Evolutionary conservation across 2,113 vertebrate genomes (phyloP), one percentile per base, ranked within the genome.

Genomic region (Tragelaphus scriptus): DNA sequence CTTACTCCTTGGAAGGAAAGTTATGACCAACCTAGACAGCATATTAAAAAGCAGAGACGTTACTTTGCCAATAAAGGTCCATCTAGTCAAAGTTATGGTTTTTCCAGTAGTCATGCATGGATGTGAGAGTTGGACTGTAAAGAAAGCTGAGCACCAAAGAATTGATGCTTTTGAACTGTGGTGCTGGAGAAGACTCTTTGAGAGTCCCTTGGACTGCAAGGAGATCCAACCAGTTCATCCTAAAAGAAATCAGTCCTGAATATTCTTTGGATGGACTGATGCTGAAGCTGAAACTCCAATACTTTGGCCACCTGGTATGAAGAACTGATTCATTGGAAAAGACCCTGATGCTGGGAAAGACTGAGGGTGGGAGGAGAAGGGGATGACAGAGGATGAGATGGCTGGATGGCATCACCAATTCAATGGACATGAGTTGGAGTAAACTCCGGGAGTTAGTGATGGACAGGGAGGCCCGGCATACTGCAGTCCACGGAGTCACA

Each of bases 71-170:
- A 36, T 4, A 21, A 71, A 36, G n/a, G 65, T 71, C n/a, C 65
- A 21, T 36, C 19, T 71, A 71, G 65, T 71, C 19, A 71, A 36
- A n/a, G 65, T 9, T 71, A 36, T 68, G 32, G 32, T 5, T 68
- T 68, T 36, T 36, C 65, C 32, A 68, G 32, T 68, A 21, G n/a
- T 19, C 17, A 12, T 6, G 19, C n/a, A 23, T 36, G n/a, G 19
- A 6, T 36, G 17, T 71, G 65, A 71, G n/a, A 71, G 65, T 21
- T 71, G 65, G n/a, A 71, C n/a, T 21, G 7, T 71, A 36, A 71
- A 36, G 65, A 71, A 71, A 23, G n/a, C 65, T 71, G n/a, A 71
- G 65, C 0, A 0, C 65, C 1, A 0, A 71, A 71, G n/a, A 71
- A 71, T 1, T 71, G n/a, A 71, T 36, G 65, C 65, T 71, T 23